Percentiles rank a stretch among this genome's conserved stretches.
Conservation (phyloP, 1,140 invertebrate species). For the Melitaea cinxia region DNA sequence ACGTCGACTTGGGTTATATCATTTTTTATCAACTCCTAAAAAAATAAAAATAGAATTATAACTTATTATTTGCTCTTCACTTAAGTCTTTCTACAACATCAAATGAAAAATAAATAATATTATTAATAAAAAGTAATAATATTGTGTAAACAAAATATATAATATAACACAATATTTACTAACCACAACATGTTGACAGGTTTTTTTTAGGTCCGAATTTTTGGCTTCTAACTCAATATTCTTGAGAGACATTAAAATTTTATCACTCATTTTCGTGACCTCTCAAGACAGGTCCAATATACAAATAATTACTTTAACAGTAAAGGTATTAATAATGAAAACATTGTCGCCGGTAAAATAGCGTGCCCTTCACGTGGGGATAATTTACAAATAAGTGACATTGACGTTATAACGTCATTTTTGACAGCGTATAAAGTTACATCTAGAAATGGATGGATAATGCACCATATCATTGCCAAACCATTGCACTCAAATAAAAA, state of each 20-base stretch:
- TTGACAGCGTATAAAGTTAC: no score
- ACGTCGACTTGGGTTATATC: constrained; percentile 43
- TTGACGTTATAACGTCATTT: neutral
- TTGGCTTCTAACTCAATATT: constrained; percentile 49
- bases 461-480: no score
- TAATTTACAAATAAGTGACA: constrained; percentile 6
- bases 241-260: constrained; percentile 44
- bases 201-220: constrained; percentile 50
- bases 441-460: no score
- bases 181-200: constrained; percentile 58
- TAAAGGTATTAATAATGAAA: constrained; percentile 29
- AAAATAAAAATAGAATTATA: constrained; percentile 16
- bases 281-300: neutral
- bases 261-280: constrained; percentile 48
- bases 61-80: neutral
- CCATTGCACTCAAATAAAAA: no score
- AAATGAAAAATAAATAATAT: constrained; percentile 1
- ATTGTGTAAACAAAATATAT: neutral
- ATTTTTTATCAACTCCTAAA: constrained; percentile 48
- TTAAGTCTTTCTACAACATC: neutral
- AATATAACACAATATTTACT: constrained; percentile 33
- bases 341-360: constrained; percentile 27
- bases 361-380: constrained; percentile 35
- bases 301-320: constrained; percentile 17
- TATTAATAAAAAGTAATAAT: neutral